A percentile compares a stretch with the other conserved stretches of the same genome.
phyloP scores from a whole-genome alignment of 2,797 vertebrate genomes.

The Denticeps clupeoides region DNA sequence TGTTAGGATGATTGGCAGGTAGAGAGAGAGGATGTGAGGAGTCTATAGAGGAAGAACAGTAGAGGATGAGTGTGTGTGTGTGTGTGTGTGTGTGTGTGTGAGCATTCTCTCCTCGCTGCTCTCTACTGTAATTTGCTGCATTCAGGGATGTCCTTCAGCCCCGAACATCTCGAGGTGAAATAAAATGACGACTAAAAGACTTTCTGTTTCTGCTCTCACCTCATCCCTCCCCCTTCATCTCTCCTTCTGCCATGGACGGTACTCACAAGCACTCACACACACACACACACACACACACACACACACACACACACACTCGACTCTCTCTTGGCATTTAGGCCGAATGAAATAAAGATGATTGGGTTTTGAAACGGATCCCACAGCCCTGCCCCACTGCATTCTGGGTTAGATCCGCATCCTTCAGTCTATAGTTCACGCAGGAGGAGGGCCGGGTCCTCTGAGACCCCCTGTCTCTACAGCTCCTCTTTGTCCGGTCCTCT shows the following conservation, averaged over 20 bases:
- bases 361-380: conserved; percentile 63
- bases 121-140: conserved; percentile 13
- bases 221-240: not conserved
- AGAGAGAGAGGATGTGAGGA: no score
- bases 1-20: no score
- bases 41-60: no score
- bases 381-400: conserved; percentile 48
- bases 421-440: conserved; percentile 2
- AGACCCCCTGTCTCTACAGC: no score
- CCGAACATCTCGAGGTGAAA: conserved; percentile 20
- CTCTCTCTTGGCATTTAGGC: not conserved
- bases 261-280: no score
- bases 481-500: no score
- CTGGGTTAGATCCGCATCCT: conserved; percentile 49
- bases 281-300: no score
- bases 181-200: conserved; percentile 26
- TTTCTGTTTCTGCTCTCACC: conserved; percentile 19
- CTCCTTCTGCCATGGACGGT: not conserved
- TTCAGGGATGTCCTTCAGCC: conserved; percentile 33
- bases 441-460: conserved; percentile 5
- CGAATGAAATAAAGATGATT: conserved; percentile 57
- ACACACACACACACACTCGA: no score
- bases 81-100: not conserved
- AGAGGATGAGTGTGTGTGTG: not conserved
- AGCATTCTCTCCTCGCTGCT: conserved; percentile 1